These are phyloP conservation scores for Oligia latruncula DNA, from an alignment of 2,888 invertebrate species.

Conservation along the genomic window DNA sequence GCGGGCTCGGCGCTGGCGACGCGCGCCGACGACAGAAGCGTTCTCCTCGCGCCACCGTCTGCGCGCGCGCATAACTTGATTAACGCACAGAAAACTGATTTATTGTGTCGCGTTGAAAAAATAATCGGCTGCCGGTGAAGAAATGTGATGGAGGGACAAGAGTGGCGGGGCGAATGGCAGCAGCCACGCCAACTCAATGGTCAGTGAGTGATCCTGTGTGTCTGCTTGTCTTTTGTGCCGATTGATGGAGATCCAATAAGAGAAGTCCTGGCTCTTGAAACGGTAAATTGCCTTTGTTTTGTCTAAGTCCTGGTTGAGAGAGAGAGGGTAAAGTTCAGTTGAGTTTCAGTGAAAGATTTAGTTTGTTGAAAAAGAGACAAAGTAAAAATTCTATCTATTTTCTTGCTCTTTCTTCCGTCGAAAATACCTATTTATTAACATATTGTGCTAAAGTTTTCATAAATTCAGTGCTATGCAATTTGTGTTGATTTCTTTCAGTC, in stretches of 20 bases:
- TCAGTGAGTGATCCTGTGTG: conserved; percentile 79
- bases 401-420: too few species aligned
- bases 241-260: conserved; percentile 54
- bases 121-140: conserved; percentile 84
- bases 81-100: conserved; percentile 88
- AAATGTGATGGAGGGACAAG: conserved; percentile 88
- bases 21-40: conserved; percentile 95
- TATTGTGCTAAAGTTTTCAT: not conserved
- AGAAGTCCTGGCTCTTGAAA: conserved; percentile 44
- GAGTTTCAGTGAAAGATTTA: conserved; percentile 48
- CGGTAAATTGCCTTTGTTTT: conserved; percentile 53
- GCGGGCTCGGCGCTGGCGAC: conserved; percentile 79
- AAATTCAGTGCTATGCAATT: conserved; percentile 25
- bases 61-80: conserved; percentile 84
- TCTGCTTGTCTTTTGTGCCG: conserved; percentile 62
- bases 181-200: conserved; percentile 86
- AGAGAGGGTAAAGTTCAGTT: conserved; percentile 43
- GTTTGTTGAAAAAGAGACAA: conserved; percentile 9
- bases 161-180: conserved; percentile 88
- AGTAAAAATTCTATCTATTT: not conserved
- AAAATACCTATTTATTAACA: not conserved
- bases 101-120: conserved; percentile 89
- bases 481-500: conserved; percentile 13
- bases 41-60: conserved; percentile 85
- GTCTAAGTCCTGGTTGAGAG: conserved; percentile 44